Evolutionary conservation across 1,140 invertebrate species (phyloP).

Genomic region (Metaphire vulgaris): DNA sequence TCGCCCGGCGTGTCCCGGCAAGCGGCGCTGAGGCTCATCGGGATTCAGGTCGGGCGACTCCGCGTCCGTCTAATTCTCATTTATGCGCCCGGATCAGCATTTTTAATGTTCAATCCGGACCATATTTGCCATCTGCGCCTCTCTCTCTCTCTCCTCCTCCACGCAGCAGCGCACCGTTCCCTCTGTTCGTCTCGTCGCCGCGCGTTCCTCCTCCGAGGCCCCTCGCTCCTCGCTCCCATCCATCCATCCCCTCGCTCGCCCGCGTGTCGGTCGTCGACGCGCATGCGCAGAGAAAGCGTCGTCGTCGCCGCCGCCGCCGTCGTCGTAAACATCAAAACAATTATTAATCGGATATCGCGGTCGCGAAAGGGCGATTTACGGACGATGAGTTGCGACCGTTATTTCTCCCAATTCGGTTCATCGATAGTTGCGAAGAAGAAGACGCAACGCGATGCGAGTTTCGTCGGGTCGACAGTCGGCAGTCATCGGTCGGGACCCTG

Average conservation of each 20-base stretch:
- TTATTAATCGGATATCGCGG: neutral
- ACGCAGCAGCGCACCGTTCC: no score
- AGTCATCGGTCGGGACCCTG: no score
- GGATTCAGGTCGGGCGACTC: neutral
- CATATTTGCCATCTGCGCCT: neutral
- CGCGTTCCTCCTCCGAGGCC: neutral
- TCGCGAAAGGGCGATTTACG: neutral
- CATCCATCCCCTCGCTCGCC: neutral
- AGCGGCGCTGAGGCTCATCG: neutral
- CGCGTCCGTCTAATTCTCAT: neutral
- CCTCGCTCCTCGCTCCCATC: neutral
- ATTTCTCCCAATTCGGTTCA: neutral
- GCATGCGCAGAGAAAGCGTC: neutral
- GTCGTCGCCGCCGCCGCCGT: neutral
- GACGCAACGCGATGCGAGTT: no score
- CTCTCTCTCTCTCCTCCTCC: neutral
- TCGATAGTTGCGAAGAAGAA: neutral
- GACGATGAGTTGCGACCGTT: neutral
- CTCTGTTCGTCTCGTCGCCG: neutral
- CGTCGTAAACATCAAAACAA: neutral
- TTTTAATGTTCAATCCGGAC: constrained; percentile 2
- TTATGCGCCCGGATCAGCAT: neutral
- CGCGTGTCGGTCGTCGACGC: no score
- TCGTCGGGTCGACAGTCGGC: no score
- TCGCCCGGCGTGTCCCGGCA: neutral